phyloP scores from a whole-genome alignment of 1,140 invertebrate species.

The Episyrphus balteatus region DNA sequence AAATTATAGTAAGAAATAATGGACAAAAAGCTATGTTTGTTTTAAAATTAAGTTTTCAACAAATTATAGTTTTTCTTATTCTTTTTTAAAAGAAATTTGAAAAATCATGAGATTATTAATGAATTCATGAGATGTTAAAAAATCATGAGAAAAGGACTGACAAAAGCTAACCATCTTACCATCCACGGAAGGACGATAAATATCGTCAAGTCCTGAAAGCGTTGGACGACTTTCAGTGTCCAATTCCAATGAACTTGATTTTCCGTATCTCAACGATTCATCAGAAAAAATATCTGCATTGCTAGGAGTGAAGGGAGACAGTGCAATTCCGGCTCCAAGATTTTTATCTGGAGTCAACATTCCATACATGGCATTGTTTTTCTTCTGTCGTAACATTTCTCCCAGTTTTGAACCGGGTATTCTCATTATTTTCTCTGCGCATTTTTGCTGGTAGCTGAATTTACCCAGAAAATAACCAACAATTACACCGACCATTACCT shows the following conservation, averaged over 20 bases:
- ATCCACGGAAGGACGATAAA: slow-evolving; percentile 38
- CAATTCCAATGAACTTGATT: slow-evolving; percentile 29
- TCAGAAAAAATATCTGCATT: slow-evolving; percentile 37
- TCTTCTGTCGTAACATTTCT: slow-evolving; percentile 22
- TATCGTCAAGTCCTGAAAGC: slow-evolving; percentile 39
- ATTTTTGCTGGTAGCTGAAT: slow-evolving; percentile 59
- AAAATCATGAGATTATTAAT: too few species aligned
- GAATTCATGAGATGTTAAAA: too few species aligned
- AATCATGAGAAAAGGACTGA: too few species aligned
- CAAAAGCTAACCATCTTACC: slow-evolving; percentile 20
- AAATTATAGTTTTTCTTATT: too few species aligned
- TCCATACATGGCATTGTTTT: slow-evolving; percentile 19
- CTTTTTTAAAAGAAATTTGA: too few species aligned
- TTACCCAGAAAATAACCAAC: slow-evolving; percentile 66
- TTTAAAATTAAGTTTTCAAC: too few species aligned
- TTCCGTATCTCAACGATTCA: slow-evolving; percentile 16
- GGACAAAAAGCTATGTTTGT: too few species aligned
- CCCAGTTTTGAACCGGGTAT: slow-evolving; percentile 41
- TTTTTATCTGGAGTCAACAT: slow-evolving; percentile 33
- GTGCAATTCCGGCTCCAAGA: slow-evolving; percentile 36
- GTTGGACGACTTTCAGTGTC: slow-evolving; percentile 37
- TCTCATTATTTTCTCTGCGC: slow-evolving; percentile 63
- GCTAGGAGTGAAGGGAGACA: slow-evolving; percentile 37
- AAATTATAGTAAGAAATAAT: too few species aligned
- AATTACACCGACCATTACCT: slow-evolving; percentile 49